Percentiles rank a stretch among this genome's conserved stretches.
These are phyloP conservation scores for Neria commutata DNA, from an alignment of 2,888 invertebrate genomes.

Conservation along the genomic window DNA sequence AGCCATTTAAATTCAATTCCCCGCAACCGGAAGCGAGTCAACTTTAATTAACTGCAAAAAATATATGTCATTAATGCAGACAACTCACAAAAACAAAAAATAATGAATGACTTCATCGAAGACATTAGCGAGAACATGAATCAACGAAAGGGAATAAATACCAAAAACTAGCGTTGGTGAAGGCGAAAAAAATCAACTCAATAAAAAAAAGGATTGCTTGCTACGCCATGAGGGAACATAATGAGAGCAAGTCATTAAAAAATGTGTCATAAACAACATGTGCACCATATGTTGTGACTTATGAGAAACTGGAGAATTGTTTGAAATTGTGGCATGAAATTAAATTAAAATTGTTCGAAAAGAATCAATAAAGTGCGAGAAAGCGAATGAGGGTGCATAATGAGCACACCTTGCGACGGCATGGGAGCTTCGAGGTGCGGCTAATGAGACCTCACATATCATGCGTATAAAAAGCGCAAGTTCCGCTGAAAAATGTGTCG, in stretches of 20 bases:
- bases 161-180: background rate
- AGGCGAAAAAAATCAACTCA: background rate
- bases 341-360: too few relatives aligned
- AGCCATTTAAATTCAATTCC: background rate
- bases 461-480: too few relatives aligned
- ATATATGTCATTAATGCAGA: background rate
- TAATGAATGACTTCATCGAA: background rate
- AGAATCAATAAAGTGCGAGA: too few relatives aligned
- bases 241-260: background rate
- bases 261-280: background rate
- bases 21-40: background rate
- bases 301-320: too few relatives aligned
- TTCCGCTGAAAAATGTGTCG: too few relatives aligned
- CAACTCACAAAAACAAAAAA: constrained; percentile 28
- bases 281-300: background rate
- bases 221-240: background rate
- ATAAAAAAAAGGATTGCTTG: constrained; percentile 4
- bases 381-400: too few relatives aligned
- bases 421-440: too few relatives aligned
- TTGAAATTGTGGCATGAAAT: too few relatives aligned
- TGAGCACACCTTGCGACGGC: too few relatives aligned
- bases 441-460: too few relatives aligned
- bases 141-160: constrained; percentile 33
- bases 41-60: background rate
- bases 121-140: constrained; percentile 8